These are phyloP conservation scores for Gasterosteus aculeatus DNA, from an alignment of 2,113 vertebrate species.

Conservation along the genomic window DNA sequence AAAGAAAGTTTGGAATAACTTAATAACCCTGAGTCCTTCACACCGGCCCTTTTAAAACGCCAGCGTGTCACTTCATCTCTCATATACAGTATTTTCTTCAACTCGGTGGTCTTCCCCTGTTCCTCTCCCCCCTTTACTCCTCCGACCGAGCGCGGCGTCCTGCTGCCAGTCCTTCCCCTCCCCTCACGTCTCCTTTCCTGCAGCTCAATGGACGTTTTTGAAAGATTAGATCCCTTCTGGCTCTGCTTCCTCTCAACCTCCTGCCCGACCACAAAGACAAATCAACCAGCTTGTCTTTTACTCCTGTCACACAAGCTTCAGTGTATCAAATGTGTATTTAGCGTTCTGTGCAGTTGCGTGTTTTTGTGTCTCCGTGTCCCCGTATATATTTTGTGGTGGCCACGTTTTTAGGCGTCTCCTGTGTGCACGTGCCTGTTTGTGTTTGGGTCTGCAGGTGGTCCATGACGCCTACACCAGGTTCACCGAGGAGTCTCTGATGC, in stretches of 20 bases:
- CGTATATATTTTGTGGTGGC: background rate
- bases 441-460: slow-evolving; percentile 75
- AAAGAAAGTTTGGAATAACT: no score
- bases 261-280: slow-evolving; percentile 2
- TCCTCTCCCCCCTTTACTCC: background rate
- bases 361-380: slow-evolving; percentile 18
- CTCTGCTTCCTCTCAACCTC: slow-evolving; percentile 62
- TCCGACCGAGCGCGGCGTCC: background rate
- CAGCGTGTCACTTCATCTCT: rapidly evolving
- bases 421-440: slow-evolving; percentile 29
- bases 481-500: slow-evolving; percentile 76
- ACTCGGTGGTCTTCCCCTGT: background rate
- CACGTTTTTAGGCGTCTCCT: background rate
- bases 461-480: slow-evolving; percentile 79
- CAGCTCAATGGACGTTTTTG: background rate
- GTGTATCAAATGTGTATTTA: slow-evolving; percentile 4
- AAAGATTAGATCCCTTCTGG: background rate
- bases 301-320: slow-evolving; percentile 20
- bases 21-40: background rate
- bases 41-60: background rate
- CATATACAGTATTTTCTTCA: background rate
- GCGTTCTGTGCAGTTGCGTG: slow-evolving; percentile 24
- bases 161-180: background rate
- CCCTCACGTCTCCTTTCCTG: background rate
- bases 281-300: slow-evolving; percentile 16